Evolutionary conservation across 2,113 vertebrate species (phyloP), one percentile per base, ranked within the genome.

Genomic region (Micromys minutus): DNA sequence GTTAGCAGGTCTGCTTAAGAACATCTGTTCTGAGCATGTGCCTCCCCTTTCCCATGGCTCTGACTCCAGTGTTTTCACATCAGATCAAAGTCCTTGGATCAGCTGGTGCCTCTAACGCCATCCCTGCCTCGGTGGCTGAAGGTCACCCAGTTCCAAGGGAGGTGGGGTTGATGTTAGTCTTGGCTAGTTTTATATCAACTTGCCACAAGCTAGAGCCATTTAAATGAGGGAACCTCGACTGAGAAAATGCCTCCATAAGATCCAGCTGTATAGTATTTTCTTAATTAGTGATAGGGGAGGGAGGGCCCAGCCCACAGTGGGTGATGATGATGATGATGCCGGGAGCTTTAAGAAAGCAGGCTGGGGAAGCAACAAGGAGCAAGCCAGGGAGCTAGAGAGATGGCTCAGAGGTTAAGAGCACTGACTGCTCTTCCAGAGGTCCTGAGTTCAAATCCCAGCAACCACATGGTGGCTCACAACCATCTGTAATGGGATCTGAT

Each of bases 91-190:
- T 2, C 52, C n/a, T 26, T 39, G 26, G 69, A 45, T n/a, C 50
- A 87, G 13, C 31, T 13, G 63, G 11, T 2, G 57, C 63, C 85
- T 83, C 67, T 26, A 29, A 26, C 57, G 10, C 71, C 67, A 0
- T 36, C 31, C 52, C 67, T 69, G 26, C 65, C 87, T 31, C 19
- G 15, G 65, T 57, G 16, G 59, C 15, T 5, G 42, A 16, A 29
- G 31, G 34, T 7, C 29, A 1, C 34, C 50, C 45, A 24, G 55
- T 42, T 19, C 10, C 0, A 3, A 0, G 17, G 22, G 1, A 31
- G 42, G 15, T 4, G 42, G 42, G 42, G 13, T 15, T 16, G 45
- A 47, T 50, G 19, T 80, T 57, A 26, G 77, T n/a, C 34, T 52
- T 13, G 52, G 52, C 34, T 57, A 22, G 17, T n/a, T 79, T 79